phyloP scores from a whole-genome alignment of 2,113 vertebrate genomes.

The Pontoporia blainvillei region DNA sequence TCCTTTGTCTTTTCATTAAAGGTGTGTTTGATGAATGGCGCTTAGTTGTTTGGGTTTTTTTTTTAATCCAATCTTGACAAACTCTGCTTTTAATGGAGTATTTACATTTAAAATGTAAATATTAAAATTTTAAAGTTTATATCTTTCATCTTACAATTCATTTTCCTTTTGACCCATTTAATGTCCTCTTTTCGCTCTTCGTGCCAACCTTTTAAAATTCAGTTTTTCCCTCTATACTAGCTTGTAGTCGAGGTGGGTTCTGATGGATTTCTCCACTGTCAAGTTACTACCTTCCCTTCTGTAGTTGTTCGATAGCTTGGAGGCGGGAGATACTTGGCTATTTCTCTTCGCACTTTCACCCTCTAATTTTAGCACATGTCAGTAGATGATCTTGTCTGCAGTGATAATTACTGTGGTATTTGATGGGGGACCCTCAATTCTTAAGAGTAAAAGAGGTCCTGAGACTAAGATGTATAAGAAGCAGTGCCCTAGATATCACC shows the following conservation, averaged over 20 bases:
- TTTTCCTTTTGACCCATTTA: constrained; percentile 9
- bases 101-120: constrained; percentile 8
- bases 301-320: background rate
- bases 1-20: background rate
- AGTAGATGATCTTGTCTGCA: background rate
- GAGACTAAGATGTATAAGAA: background rate
- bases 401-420: background rate
- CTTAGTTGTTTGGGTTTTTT: background rate
- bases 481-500: background rate
- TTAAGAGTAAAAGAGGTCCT: background rate
- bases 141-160: background rate
- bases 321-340: background rate
- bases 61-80: background rate
- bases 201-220: background rate
- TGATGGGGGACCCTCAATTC: background rate
- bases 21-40: background rate
- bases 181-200: background rate
- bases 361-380: background rate
- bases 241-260: background rate
- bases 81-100: background rate
- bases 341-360: background rate
- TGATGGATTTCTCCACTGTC: background rate
- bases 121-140: background rate
- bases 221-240: background rate
- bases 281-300: background rate